Conservation (phyloP, 2,888 invertebrate genomes). For the Drosophila kokeensis region DNA sequence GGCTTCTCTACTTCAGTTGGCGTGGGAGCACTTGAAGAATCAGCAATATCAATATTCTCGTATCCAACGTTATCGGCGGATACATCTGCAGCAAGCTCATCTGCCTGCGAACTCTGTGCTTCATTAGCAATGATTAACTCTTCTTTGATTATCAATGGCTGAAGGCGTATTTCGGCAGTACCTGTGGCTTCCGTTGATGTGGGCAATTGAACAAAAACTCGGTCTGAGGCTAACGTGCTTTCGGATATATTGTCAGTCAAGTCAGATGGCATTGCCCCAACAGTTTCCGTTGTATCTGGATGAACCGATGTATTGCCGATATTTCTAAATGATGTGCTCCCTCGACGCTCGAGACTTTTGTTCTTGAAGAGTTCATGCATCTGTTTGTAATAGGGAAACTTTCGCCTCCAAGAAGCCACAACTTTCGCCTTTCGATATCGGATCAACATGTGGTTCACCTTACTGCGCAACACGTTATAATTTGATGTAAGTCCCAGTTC, state of each 20-base stretch:
- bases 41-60: neutral
- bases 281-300: no score
- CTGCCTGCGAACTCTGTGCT: no score
- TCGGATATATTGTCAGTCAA: neutral
- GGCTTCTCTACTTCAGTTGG: neutral
- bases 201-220: neutral
- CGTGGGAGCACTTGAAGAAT: neutral
- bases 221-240: neutral
- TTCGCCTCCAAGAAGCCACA: neutral
- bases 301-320: neutral
- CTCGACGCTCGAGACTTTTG: neutral
- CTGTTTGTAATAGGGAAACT: constrained; percentile 6
- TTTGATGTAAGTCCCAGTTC: neutral
- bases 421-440: neutral
- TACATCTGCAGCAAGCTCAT: neutral
- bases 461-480: neutral
- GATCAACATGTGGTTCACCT: constrained; percentile 1
- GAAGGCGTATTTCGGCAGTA: no score
- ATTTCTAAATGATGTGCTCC: neutral
- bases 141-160: neutral
- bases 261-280: neutral
- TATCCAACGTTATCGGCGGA: neutral
- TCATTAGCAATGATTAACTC: neutral
- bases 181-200: no score
- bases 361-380: constrained; percentile 11